Evolutionary conservation across 2,888 invertebrate genomes (phyloP).

Genomic region (Siphlonurus alternatus): DNA sequence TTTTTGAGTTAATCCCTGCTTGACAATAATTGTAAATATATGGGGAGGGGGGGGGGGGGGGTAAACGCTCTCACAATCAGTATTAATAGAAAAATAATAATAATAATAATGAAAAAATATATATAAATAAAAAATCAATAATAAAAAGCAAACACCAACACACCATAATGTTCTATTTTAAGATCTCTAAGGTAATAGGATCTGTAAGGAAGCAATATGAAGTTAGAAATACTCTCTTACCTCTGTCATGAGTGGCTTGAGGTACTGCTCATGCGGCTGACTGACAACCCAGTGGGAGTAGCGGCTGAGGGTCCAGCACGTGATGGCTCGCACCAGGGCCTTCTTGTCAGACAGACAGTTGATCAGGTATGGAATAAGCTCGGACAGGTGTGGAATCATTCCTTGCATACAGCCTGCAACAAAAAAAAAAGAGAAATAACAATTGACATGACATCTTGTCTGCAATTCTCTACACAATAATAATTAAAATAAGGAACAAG

Average conservation of each 20-base stretch:
- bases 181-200: neutral
- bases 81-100: constrained; percentile 12
- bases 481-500: neutral
- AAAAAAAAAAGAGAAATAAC: constrained; percentile 4
- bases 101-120: constrained; percentile 6
- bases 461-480: neutral
- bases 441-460: neutral
- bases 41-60: no score
- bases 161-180: neutral
- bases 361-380: constrained; percentile 91
- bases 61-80: no score
- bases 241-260: constrained; percentile 90
- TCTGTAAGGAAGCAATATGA: no score
- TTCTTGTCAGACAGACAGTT: constrained; percentile 85
- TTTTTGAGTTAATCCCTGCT: no score
- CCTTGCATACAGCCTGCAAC: constrained; percentile 72
- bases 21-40: no score
- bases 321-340: constrained; percentile 92
- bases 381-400: constrained; percentile 91
- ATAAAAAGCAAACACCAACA: no score
- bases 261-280: constrained; percentile 83
- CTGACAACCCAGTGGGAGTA: constrained; percentile 98
- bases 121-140: neutral
- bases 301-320: constrained; percentile 96
- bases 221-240: constrained; percentile 25